Evolutionary conservation across 2,113 vertebrate species (phyloP).

Genomic region (Paradoxurus hermaphroditus): DNA sequence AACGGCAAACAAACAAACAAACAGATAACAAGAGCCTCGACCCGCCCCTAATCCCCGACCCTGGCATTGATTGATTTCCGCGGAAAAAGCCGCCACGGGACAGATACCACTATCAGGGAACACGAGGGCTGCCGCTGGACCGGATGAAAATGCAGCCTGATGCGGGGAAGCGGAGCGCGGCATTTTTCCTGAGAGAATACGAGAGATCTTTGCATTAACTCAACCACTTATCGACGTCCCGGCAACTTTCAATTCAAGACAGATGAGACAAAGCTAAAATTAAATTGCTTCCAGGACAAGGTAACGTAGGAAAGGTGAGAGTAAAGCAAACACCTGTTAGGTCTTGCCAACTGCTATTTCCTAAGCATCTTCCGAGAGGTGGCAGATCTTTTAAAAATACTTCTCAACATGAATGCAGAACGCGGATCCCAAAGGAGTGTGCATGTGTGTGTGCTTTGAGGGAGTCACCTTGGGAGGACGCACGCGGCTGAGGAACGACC

Average conservation of each 20-base stretch:
- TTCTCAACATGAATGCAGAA: constrained; percentile 36
- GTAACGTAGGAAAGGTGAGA: constrained; percentile 59
- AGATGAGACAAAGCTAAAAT: constrained; percentile 59
- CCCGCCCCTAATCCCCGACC: not conserved
- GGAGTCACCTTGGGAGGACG: not conserved
- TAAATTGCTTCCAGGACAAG: constrained; percentile 60
- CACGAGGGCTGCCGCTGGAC: not conserved
- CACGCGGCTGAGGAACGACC: not conserved
- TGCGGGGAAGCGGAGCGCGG: not conserved
- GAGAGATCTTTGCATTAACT: constrained; percentile 58
- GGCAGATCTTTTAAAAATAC: constrained; percentile 14
- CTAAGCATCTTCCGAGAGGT: constrained; percentile 27
- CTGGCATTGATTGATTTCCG: not conserved
- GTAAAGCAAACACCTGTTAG: constrained; percentile 55
- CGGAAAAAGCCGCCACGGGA: not conserved
- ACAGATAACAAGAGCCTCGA: not conserved
- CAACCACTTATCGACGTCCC: constrained; percentile 54
- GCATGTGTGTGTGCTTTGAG: not conserved
- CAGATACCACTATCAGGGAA: not conserved
- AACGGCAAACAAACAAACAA: not conserved
- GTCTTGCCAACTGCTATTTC: constrained; percentile 67
- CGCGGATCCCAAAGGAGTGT: not conserved
- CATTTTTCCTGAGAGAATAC: constrained; percentile 55
- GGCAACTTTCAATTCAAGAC: constrained; percentile 72
- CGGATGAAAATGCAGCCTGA: not conserved